These are phyloP conservation scores for Urophycis tenuis DNA, from an alignment of 2,797 vertebrate species.

Conservation along the genomic window DNA sequence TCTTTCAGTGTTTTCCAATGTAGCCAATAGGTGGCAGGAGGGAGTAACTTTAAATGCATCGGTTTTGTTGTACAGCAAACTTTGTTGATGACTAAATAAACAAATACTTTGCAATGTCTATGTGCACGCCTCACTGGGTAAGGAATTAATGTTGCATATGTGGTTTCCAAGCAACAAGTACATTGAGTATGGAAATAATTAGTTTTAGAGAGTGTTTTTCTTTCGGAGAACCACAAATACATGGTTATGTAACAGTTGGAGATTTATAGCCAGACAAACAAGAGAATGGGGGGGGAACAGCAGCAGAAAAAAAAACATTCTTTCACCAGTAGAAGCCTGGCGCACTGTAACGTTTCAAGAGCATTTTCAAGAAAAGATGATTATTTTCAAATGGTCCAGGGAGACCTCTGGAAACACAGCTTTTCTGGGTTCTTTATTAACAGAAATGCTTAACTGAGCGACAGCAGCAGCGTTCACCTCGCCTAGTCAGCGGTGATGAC, in stretches of 20 bases:
- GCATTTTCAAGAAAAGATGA: not conserved
- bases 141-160: not conserved
- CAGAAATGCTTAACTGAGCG: slow-evolving; percentile 14
- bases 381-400: not conserved
- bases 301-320: not conserved
- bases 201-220: not conserved
- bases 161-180: not conserved
- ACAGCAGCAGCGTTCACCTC: slow-evolving; percentile 5
- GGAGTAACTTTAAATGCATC: not conserved
- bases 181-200: not conserved
- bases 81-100: not conserved
- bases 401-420: not conserved
- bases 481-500: not conserved
- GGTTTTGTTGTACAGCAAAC: not conserved
- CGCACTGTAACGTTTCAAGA: not conserved
- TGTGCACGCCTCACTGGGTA: not conserved
- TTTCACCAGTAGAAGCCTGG: no score
- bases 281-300: not conserved
- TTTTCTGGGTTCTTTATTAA: not conserved
- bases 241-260: not conserved
- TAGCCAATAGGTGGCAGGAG: not conserved
- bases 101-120: not conserved
- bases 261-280: not conserved
- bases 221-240: not conserved
- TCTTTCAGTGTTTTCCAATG: not conserved